These are phyloP conservation scores for Drosophila triauraria DNA, from an alignment of 1,140 invertebrate species.

Conservation along the genomic window DNA sequence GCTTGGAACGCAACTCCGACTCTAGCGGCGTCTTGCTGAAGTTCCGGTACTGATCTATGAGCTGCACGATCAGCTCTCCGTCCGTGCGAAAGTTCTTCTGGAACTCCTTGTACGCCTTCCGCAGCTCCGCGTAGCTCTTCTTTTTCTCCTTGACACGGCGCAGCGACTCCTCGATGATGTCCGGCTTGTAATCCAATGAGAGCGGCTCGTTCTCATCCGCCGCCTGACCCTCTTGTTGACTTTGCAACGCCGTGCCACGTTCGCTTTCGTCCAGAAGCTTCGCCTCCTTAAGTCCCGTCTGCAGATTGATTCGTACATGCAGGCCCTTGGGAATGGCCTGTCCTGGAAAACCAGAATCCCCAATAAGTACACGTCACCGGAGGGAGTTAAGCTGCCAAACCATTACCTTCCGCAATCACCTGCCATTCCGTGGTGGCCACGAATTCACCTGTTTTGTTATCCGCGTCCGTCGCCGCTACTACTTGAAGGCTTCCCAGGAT, in stretches of 20 bases:
- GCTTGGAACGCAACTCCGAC: slow-evolving; percentile 85
- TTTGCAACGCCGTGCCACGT: slow-evolving; percentile 63
- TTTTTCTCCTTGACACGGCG: slow-evolving; percentile 71
- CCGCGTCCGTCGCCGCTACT: slow-evolving; percentile 9
- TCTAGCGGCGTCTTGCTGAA: slow-evolving; percentile 64
- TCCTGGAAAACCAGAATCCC: slow-evolving; percentile 84
- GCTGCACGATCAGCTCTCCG: slow-evolving; percentile 88
- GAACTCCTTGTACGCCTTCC: slow-evolving; percentile 87
- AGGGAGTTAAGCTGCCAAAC: not conserved
- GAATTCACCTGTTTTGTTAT: slow-evolving; percentile 84
- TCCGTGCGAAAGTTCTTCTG: slow-evolving; percentile 89
- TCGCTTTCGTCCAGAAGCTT: slow-evolving; percentile 88
- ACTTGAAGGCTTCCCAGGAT: slow-evolving; percentile 16
- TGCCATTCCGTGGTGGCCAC: slow-evolving; percentile 88
- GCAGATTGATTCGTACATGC: slow-evolving; percentile 90
- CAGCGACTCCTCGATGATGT: slow-evolving; percentile 75
- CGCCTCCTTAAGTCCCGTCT: slow-evolving; percentile 90
- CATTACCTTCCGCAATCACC: slow-evolving; percentile 86
- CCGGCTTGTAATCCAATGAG: slow-evolving; percentile 60
- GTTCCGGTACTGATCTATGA: slow-evolving; percentile 87
- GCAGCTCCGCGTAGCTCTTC: slow-evolving; percentile 89
- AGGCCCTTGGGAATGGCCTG: slow-evolving; percentile 90
- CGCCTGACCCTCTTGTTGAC: slow-evolving; percentile 20
- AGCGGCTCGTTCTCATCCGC: slow-evolving; percentile 28
- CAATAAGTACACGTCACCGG: slow-evolving; percentile 59